Evolutionary conservation across 2,797 vertebrate species (phyloP).

Genomic region (Sebastes oblongus): DNA sequence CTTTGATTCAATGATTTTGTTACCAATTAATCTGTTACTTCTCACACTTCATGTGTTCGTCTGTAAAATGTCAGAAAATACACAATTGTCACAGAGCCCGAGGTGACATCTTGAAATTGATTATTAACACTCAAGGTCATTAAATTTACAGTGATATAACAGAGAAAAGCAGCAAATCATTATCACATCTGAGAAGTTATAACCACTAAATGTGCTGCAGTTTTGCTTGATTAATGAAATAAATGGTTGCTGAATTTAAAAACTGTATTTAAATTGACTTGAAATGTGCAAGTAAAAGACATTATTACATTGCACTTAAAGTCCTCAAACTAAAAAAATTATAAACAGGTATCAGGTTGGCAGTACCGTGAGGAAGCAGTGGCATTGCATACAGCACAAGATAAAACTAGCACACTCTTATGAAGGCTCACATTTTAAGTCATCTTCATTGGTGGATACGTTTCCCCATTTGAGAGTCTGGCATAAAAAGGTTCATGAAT

Average conservation of each 20-base stretch:
- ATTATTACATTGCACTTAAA: neutral
- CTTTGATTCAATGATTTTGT: accelerated
- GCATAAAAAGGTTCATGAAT: neutral
- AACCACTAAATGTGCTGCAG: neutral
- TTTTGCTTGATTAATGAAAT: neutral
- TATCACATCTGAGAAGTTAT: no score
- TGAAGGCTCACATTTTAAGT: neutral
- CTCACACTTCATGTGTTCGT: neutral
- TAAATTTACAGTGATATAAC: neutral
- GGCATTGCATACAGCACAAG: neutral
- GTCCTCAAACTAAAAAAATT: neutral
- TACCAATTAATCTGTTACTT: neutral
- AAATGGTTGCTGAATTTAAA: neutral
- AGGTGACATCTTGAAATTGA: neutral
- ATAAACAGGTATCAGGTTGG: neutral
- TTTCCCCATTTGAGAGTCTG: neutral
- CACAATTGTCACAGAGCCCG: neutral
- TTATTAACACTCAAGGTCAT: neutral
- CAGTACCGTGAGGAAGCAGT: neutral
- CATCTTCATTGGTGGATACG: neutral
- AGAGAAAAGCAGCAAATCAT: no score
- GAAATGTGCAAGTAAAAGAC: neutral
- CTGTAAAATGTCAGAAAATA: neutral
- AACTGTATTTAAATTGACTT: neutral
- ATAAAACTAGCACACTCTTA: neutral